Evolutionary conservation across 2,797 vertebrate genomes (phyloP), one percentile per base, ranked within the genome.

Genomic region (Epinephelus coioides): DNA sequence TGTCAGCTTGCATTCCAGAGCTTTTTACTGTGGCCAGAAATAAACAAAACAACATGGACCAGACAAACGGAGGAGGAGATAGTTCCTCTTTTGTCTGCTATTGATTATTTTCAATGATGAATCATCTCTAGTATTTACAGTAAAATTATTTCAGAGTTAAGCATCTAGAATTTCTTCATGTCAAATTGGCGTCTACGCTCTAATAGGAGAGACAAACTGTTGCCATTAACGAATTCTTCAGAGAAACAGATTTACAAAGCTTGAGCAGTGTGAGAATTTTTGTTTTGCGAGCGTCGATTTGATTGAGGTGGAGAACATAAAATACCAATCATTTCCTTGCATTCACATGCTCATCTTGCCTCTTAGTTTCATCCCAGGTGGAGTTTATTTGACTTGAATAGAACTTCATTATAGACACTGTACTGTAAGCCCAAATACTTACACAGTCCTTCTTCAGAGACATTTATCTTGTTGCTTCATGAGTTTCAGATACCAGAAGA

Each of bases 21-120:
- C 77, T 68, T 10, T 47, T 61, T 7, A 49, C 51, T 43, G 53
- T 63, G 56, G 25, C 27, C 46, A 54, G 59, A 69, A 51, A 68
- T 73, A 60, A 78, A 73, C 40, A 63, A 23, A 56, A 19, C 59
- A 72, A 53, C 57, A 47, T 43, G 19, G 13, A 30, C 55, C 14
- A 13, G 25, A 47, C 49, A 50, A 23, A 5, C 4, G n/a, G 30
- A 73, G 0, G 47, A 66, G 5, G 34, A 55, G 38, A 21, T 43
- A 7, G 5, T 50, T 68, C 23, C 11, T 65, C 17, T 71, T 12
- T 6, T 72, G 4, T 57, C 54, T 56, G 25, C 9, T 56, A 27
- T 59, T 73, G 55, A 38, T 69, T 51, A 53, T 70, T 68, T 68
- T 2, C 44, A 49, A 49, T 69, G 11, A 86, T 40, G n/a, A 8